phyloP scores from a whole-genome alignment of 2,113 vertebrate genomes.

The Romanogobio albipinnatus region DNA sequence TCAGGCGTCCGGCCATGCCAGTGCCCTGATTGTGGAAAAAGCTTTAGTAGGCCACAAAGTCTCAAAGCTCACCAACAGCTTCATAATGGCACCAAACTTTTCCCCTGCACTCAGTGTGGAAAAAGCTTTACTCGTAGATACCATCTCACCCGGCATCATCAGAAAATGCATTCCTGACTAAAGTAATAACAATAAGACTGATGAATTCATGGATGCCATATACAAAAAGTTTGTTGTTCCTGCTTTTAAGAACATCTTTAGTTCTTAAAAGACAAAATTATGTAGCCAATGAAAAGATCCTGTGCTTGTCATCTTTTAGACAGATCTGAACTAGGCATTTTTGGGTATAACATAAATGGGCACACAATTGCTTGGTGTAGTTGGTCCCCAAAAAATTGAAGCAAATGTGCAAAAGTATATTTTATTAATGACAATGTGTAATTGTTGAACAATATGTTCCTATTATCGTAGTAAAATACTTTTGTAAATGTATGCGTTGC shows the following conservation, averaged over 20 bases:
- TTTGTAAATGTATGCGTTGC: not conserved
- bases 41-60: constrained; percentile 79
- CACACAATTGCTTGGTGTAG: not conserved
- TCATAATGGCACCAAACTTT: constrained; percentile 75
- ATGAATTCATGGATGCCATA: not conserved
- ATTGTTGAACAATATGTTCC: not conserved
- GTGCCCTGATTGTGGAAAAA: constrained; percentile 76
- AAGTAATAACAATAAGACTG: not conserved
- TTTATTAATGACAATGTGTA: not conserved
- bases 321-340: not conserved
- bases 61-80: constrained; percentile 79
- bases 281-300: not conserved
- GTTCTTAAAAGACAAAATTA: not conserved
- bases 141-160: constrained; percentile 77
- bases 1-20: constrained; percentile 74
- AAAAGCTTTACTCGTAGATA: constrained; percentile 79
- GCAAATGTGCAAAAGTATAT: constrained; percentile 1
- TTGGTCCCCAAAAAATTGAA: not conserved
- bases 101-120: constrained; percentile 74
- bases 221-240: not conserved
- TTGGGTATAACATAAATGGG: not conserved
- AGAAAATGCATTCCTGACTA: constrained; percentile 75
- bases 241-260: not conserved
- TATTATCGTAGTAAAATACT: constrained; percentile 3
- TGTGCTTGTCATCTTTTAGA: not conserved